A percentile compares a stretch with the other conserved stretches of the same genome.
Evolutionary conservation across 2,113 vertebrate species (phyloP).

Genomic region (Oreochromis spilurus): DNA sequence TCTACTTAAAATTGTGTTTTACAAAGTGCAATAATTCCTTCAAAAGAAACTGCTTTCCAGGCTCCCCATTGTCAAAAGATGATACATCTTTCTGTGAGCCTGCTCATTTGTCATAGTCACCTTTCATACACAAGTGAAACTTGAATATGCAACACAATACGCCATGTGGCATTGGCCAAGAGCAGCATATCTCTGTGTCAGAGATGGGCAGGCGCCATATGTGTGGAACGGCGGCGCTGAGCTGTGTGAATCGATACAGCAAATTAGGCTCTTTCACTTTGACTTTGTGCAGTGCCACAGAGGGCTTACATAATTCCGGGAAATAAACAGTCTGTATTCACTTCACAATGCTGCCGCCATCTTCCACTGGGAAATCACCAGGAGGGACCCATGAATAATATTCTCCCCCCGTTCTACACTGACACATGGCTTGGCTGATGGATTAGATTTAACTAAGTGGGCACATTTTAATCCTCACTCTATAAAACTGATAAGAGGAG

Average conservation of each 20-base stretch:
- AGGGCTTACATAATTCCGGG: slow-evolving; percentile 57
- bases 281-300: slow-evolving; percentile 53
- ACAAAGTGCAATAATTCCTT: neutral
- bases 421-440: slow-evolving; percentile 49
- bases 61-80: slow-evolving; percentile 25
- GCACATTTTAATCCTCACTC: slow-evolving; percentile 36
- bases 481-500: slow-evolving; percentile 23
- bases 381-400: slow-evolving; percentile 66
- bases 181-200: slow-evolving; percentile 26
- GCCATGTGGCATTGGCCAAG: slow-evolving; percentile 25
- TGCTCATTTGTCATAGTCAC: slow-evolving; percentile 67
- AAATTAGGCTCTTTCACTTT: slow-evolving; percentile 61
- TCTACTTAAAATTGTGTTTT: neutral
- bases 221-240: slow-evolving; percentile 13
- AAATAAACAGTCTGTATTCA: slow-evolving; percentile 68
- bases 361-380: slow-evolving; percentile 68
- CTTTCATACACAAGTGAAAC: slow-evolving; percentile 53
- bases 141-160: slow-evolving; percentile 58
- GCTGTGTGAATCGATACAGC: slow-evolving; percentile 47
- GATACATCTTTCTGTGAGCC: slow-evolving; percentile 28
- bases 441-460: slow-evolving; percentile 62
- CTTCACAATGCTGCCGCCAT: slow-evolving; percentile 46
- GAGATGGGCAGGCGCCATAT: slow-evolving; percentile 41
- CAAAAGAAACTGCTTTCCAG: neutral
- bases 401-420: neutral